These are phyloP conservation scores for Melanotaenia maccullochi DNA, from an alignment of 2,797 vertebrate genomes.

Conservation along the genomic window DNA sequence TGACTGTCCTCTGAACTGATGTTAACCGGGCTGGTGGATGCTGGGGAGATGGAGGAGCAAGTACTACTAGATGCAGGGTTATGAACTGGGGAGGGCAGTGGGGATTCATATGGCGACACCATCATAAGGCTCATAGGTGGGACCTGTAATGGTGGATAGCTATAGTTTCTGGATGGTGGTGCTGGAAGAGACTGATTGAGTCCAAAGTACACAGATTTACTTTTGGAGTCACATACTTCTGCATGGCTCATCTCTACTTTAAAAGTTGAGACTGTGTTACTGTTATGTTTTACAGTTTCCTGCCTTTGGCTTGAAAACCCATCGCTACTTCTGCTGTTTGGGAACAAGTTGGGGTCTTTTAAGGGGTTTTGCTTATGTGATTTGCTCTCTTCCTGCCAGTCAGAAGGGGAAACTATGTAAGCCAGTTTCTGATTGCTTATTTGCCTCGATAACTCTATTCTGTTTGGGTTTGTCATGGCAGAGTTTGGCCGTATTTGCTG, in stretches of 20 bases:
- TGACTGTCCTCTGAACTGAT: constrained; percentile 90
- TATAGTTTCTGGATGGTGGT: constrained; percentile 79
- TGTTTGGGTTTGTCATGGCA: constrained; percentile 80
- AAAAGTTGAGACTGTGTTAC: constrained; percentile 75
- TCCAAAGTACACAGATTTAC: constrained; percentile 87
- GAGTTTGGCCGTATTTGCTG: constrained; percentile 85
- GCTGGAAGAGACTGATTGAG: constrained; percentile 83
- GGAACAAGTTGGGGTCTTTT: constrained; percentile 76
- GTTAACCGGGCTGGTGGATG: constrained; percentile 92
- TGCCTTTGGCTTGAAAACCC: constrained; percentile 80
- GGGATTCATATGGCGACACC: constrained; percentile 91
- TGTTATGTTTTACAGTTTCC: constrained; percentile 79
- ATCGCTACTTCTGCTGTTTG: constrained; percentile 81
- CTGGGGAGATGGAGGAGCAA: constrained; percentile 92
- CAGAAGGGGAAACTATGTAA: constrained; percentile 83
- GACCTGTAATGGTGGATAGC: constrained; percentile 83
- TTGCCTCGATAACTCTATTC: constrained; percentile 86
- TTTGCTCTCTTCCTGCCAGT: constrained; percentile 89
- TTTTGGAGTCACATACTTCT: constrained; percentile 85
- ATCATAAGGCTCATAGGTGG: constrained; percentile 85
- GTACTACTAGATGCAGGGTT: constrained; percentile 88
- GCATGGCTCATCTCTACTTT: constrained; percentile 83
- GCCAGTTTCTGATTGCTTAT: constrained; percentile 86
- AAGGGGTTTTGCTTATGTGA: constrained; percentile 78
- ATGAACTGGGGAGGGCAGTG: constrained; percentile 90